phyloP scores from a whole-genome alignment of 2,888 invertebrate species.

The Apodemia mormo region DNA sequence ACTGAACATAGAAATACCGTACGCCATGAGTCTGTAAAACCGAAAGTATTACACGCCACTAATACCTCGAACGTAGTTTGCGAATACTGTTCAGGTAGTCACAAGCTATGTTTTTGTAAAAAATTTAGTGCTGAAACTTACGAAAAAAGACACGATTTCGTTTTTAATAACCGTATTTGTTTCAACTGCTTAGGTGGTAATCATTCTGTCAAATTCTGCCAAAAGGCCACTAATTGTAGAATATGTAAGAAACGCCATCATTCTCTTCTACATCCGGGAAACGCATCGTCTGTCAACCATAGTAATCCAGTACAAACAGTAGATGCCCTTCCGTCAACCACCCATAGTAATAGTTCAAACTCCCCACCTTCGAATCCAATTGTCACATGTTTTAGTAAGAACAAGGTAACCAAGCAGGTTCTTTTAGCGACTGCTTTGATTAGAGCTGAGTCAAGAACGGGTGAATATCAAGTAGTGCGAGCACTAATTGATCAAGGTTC shows the following conservation, averaged over 20 bases:
- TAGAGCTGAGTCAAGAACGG: neutral
- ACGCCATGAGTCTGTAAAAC: neutral
- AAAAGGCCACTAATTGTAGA: neutral
- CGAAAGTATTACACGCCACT: neutral
- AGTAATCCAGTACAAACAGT: neutral
- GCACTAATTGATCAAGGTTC: neutral
- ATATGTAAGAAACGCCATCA: neutral
- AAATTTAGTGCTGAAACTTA: neutral
- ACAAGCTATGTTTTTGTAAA: neutral
- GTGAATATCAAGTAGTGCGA: neutral
- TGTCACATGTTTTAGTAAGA: constrained; percentile 9
- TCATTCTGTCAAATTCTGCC: neutral
- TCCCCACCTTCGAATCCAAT: neutral
- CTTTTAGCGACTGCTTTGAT: neutral
- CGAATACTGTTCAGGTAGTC: neutral
- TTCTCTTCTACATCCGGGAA: neutral
- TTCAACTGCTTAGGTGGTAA: neutral
- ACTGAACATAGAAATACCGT: neutral
- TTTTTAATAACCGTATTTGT: constrained; percentile 1
- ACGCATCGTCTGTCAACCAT: neutral
- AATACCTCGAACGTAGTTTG: neutral
- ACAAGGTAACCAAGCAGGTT: neutral
- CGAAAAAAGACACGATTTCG: neutral
- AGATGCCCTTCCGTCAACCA: neutral
- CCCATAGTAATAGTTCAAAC: neutral